Percentiles rank a stretch among this genome's conserved stretches.
phyloP scores from a whole-genome alignment of 92 coral and sea anemone species.

The Palythoa grandis region DNA sequence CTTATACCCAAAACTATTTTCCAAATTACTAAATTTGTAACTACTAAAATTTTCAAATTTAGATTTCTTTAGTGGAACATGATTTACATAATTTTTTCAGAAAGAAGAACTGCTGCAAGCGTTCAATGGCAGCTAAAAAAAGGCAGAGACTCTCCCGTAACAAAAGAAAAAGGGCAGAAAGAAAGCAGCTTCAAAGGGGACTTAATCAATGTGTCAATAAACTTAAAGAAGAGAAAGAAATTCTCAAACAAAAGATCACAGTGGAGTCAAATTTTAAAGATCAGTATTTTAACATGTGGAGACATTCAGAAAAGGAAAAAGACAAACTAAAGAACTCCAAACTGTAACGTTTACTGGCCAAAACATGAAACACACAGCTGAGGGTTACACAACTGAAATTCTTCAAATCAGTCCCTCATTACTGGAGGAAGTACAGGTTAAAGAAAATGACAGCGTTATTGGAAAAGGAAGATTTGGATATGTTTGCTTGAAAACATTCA shows the following conservation, averaged over 20 bases:
- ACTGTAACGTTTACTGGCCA: background rate
- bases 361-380: no score
- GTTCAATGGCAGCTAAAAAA: slow-evolving; percentile 58
- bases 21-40: background rate
- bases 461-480: slow-evolving; percentile 74
- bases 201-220: slow-evolving; percentile 17
- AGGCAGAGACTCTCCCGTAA: slow-evolving; percentile 58
- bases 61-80: no score
- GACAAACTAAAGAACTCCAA: slow-evolving; percentile 48
- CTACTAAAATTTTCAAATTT: no score
- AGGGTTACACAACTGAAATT: slow-evolving; percentile 12
- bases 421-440: slow-evolving; percentile 34
- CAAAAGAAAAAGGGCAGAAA: slow-evolving; percentile 50
- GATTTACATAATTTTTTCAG: slow-evolving; percentile 47
- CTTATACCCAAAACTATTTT: slow-evolving; percentile 49
- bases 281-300: slow-evolving; percentile 70
- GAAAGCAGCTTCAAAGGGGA: slow-evolving; percentile 37
- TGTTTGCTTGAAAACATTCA: slow-evolving; percentile 53
- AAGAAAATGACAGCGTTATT: slow-evolving; percentile 1
- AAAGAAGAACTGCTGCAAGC: slow-evolving; percentile 47
- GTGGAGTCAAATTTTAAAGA: slow-evolving; percentile 57
- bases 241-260: slow-evolving; percentile 12
- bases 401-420: slow-evolving; percentile 58
- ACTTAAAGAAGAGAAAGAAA: slow-evolving; percentile 48
- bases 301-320: slow-evolving; percentile 63